Evolutionary conservation across 2,888 invertebrate genomes (phyloP).

Genomic region (Strigamia crassipes): DNA sequence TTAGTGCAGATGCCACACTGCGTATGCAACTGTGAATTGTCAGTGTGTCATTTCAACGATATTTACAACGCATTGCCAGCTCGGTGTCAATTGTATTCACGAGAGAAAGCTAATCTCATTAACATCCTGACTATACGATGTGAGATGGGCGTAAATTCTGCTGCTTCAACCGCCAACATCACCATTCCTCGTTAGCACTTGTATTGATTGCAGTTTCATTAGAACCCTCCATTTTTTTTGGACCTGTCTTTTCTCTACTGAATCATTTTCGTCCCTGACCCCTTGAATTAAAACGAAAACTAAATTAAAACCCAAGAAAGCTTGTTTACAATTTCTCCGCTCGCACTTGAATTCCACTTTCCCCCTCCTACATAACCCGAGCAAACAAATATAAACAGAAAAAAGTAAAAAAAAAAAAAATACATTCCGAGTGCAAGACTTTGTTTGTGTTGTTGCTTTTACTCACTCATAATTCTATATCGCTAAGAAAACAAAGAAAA

Average conservation of each 20-base stretch:
- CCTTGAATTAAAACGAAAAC: background rate
- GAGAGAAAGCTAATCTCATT: conserved; percentile 28
- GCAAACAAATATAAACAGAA: background rate
- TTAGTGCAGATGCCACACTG: background rate
- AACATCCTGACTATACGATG: conserved; percentile 1
- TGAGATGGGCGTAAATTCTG: conserved; percentile 31
- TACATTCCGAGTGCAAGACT: background rate
- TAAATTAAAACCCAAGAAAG: background rate
- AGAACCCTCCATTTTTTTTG: conserved; percentile 10
- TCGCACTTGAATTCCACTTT: background rate
- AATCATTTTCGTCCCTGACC: conserved; percentile 22
- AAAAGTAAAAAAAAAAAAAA: background rate
- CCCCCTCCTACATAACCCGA: background rate
- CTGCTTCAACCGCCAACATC: conserved; percentile 18
- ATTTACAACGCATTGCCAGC: conserved; percentile 17
- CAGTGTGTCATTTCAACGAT: conserved; percentile 3
- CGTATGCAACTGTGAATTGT: background rate
- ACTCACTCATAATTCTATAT: conserved; percentile 1
- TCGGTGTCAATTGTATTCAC: conserved; percentile 26
- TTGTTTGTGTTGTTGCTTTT: background rate
- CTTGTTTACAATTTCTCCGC: background rate
- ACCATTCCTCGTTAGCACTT: conserved; percentile 24
- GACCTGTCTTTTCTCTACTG: conserved; percentile 13
- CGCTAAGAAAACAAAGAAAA: background rate
- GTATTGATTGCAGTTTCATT: conserved; percentile 28